Base-by-base conservation (phyloP, 2,888 invertebrate species). In the Chloroclysta siterata region DNA sequence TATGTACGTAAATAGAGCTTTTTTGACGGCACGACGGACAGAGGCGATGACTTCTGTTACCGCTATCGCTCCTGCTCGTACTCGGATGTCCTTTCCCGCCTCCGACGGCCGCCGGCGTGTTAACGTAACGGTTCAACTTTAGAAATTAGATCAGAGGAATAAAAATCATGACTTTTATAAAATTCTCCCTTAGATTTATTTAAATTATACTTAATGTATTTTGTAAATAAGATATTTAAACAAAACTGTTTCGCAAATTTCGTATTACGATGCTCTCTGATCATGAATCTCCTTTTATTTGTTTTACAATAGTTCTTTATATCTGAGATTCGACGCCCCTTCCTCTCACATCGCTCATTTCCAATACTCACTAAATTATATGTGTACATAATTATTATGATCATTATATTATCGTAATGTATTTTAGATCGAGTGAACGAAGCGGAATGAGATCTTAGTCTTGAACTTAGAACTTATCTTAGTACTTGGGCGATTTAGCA, bases 101-200 rank as follows among this genome's bases (percentile, higher is more conserved):
- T 15, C 15, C 17, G 46, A 0, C 46, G 17, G 17, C 17, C 17
- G 17, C 46, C 10, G 17, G 17, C 17, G 17, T 46, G 46, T 46
- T 46, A 17, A 17, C 17, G 17, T 10, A 10, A 10, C 17, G 44
- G 17, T 1, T 17, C 44, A n/a, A n/a, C n/a, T n/a, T n/a, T 3
- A 44, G 5, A 14, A 11, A 10, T 1, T 8, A 46, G 1, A 17
- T 46, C 11, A 17, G 11, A 0, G 4, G 10, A 11, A 46, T 17
- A 17, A 29, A 14, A 29, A 29, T 50, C n/a, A 50, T 29, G 50
- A 33, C 28, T 33, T 33, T 14, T 33, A 50, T 14, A 14, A 14
- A 50, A 33, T 6, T 50, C 50, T 50, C 29, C 14, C 29, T n/a
- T 50, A 50, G 48, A 33, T 33, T 8, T 33, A 50, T 33, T n/a